These are phyloP conservation scores for Actinia equina DNA, from an alignment of 64 coral and sea anemone species.

Conservation along the genomic window DNA sequence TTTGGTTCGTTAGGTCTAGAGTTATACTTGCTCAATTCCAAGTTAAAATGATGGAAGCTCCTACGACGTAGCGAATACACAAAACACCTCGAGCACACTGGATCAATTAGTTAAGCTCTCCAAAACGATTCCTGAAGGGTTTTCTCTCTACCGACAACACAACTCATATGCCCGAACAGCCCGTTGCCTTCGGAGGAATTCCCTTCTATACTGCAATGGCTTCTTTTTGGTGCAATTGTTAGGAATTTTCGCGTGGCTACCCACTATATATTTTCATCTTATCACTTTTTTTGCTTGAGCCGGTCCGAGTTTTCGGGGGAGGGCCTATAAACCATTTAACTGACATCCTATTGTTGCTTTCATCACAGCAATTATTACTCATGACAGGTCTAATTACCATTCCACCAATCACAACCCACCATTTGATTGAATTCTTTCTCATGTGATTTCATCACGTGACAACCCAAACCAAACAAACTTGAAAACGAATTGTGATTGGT, in stretches of 20 bases:
- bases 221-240: constrained; percentile 21
- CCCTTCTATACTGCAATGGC: not conserved
- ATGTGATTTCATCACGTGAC: constrained; percentile 57
- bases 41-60: not conserved
- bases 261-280: constrained; percentile 35
- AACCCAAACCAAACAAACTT: constrained; percentile 42
- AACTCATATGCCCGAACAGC: not conserved
- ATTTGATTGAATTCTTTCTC: constrained; percentile 27
- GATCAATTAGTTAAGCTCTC: constrained; percentile 1
- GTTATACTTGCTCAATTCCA: not conserved
- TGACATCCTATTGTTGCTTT: constrained; percentile 78
- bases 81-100: not conserved
- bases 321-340: constrained; percentile 51
- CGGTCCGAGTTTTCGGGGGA: constrained; percentile 55
- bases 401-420: constrained; percentile 30
- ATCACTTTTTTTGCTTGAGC: constrained; percentile 51
- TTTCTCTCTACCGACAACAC: not conserved
- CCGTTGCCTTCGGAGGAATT: constrained; percentile 12
- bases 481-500: constrained; percentile 39
- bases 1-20: not conserved
- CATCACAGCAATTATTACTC: constrained; percentile 82
- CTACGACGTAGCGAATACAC: not conserved
- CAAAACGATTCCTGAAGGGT: not conserved
- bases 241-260: constrained; percentile 63
- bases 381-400: constrained; percentile 64